phyloP scores from a whole-genome alignment of 2,888 invertebrate genomes.

The Anodontia alba region DNA sequence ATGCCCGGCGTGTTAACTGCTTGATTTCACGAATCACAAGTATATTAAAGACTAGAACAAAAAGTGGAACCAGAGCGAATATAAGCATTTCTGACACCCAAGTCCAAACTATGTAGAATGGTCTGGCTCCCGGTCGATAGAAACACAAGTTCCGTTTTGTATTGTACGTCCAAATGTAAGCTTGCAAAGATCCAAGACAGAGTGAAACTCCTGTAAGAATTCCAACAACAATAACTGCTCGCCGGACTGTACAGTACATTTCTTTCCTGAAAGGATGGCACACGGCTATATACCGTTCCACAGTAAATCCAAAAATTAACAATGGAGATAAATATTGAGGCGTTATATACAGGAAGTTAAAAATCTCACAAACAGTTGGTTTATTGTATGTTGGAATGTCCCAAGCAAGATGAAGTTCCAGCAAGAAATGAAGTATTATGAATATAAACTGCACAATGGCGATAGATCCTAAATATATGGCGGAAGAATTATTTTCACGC shows the following conservation, averaged over 20 bases:
- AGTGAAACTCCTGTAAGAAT: slow-evolving; percentile 69
- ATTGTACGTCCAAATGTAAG: slow-evolving; percentile 82
- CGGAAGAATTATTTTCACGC: slow-evolving; percentile 82
- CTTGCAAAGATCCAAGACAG: slow-evolving; percentile 76
- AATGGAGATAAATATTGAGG: slow-evolving; percentile 83
- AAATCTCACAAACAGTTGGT: slow-evolving; percentile 78
- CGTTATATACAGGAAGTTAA: slow-evolving; percentile 76
- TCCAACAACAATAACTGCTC: slow-evolving; percentile 77
- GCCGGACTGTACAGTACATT: slow-evolving; percentile 79
- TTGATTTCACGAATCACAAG: slow-evolving; percentile 83
- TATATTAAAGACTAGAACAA: slow-evolving; percentile 82
- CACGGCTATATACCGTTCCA: slow-evolving; percentile 83
- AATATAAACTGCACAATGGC: slow-evolving; percentile 81
- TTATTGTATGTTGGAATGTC: slow-evolving; percentile 73
- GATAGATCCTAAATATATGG: slow-evolving; percentile 82
- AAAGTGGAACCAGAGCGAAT: slow-evolving; percentile 80
- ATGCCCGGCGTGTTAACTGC: slow-evolving; percentile 73
- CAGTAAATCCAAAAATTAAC: slow-evolving; percentile 83
- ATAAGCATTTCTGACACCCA: slow-evolving; percentile 81
- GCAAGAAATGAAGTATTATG: slow-evolving; percentile 79
- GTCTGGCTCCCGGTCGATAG: slow-evolving; percentile 62
- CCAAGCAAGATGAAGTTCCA: slow-evolving; percentile 83
- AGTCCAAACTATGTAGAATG: slow-evolving; percentile 79
- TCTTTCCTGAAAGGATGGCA: slow-evolving; percentile 82
- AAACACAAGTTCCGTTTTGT: slow-evolving; percentile 67